Percentiles rank a stretch among this genome's conserved stretches.
Conservation (phyloP, 1,140 invertebrate species). For the Stegodyphus dumicola region DNA sequence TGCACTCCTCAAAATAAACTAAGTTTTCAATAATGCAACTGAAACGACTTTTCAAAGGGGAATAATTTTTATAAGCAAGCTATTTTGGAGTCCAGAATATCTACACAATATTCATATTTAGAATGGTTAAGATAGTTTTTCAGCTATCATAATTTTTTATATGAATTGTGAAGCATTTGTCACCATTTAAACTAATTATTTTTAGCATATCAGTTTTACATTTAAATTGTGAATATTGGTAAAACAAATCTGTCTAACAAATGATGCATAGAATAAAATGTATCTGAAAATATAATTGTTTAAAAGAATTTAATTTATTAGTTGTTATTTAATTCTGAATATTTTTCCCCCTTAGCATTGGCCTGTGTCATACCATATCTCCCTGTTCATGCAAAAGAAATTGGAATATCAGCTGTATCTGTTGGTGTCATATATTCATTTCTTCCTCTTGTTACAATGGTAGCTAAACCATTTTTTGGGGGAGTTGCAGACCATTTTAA, state of each 20-base stretch:
- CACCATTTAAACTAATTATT: neutral
- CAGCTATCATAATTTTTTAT: too few relatives aligned
- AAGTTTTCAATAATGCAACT: too few relatives aligned
- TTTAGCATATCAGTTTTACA: neutral
- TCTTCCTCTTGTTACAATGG: slow-evolving; percentile 66
- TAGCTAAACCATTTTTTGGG: slow-evolving; percentile 66
- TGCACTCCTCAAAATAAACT: too few relatives aligned
- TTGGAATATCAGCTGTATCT: slow-evolving; percentile 66
- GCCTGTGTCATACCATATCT: slow-evolving; percentile 68
- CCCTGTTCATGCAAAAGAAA: slow-evolving; percentile 66
- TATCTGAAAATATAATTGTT: neutral
- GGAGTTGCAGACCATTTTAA: slow-evolving; percentile 67
- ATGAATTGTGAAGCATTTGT: neutral
- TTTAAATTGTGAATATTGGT: neutral
- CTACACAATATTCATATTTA: too few relatives aligned
- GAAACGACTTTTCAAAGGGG: too few relatives aligned
- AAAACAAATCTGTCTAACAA: neutral
- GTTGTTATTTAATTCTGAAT: neutral
- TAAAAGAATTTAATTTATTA: neutral
- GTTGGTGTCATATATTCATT: slow-evolving; percentile 67
- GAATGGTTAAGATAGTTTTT: too few relatives aligned
- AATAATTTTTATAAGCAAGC: too few relatives aligned
- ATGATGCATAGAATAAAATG: neutral
- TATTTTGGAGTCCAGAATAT: too few relatives aligned
- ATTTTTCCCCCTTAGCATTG: slow-evolving; percentile 56